phyloP scores from a whole-genome alignment of 2,113 vertebrate genomes.

The Microcebus jonahi region DNA sequence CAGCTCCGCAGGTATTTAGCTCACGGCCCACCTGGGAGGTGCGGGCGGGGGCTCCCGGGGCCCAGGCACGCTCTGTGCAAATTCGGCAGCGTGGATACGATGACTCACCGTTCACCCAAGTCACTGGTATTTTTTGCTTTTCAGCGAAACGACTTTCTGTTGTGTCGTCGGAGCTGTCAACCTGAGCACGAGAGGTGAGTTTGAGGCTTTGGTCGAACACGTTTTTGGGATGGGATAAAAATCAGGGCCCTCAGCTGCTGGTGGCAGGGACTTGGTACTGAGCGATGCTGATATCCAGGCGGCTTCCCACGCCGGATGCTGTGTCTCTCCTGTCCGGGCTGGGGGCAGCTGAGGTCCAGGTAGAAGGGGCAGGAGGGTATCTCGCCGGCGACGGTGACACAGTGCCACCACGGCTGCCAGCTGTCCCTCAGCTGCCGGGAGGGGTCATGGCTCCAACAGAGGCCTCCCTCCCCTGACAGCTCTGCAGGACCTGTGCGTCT shows the following conservation, averaged over 20 bases:
- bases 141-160: background rate
- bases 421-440: background rate
- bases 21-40: background rate
- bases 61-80: background rate
- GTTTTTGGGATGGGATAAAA: background rate
- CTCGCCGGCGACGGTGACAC: background rate
- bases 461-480: rapidly evolving
- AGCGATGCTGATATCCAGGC: background rate
- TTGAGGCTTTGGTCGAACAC: background rate
- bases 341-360: background rate
- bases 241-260: background rate
- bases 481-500: background rate
- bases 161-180: background rate
- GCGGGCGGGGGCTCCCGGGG: background rate
- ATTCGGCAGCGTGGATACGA: rapidly evolving
- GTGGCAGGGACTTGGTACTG: background rate
- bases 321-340: background rate
- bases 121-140: background rate
- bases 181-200: background rate
- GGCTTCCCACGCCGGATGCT: too few species aligned
- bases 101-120: background rate
- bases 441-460: too few species aligned
- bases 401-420: background rate
- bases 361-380: background rate
- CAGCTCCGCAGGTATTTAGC: background rate